Evolutionary conservation across 1,140 invertebrate genomes (phyloP).

Genomic region (Drosophila kepulauana): DNA sequence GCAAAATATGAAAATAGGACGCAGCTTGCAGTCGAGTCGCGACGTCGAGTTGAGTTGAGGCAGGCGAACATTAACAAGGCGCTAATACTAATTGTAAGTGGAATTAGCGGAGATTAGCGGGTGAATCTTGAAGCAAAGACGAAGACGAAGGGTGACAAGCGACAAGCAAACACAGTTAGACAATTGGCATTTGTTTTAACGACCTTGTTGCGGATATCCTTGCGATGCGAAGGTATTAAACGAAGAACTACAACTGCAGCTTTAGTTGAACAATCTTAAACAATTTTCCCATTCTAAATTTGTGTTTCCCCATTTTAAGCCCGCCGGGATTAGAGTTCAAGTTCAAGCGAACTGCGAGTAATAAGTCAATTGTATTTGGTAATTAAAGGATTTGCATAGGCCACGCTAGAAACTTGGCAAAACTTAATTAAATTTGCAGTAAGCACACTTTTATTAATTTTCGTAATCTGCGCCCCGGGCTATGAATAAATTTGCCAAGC

Average conservation of each 20-base stretch:
- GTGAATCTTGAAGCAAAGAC: constrained; percentile 48
- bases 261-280: too few relatives aligned
- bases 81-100: constrained; percentile 84
- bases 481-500: constrained; percentile 71
- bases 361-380: constrained; percentile 76
- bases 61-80: constrained; percentile 65
- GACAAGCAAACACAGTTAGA: neutral
- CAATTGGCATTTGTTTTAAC: constrained; percentile 66
- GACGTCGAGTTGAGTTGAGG: neutral
- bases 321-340: constrained; percentile 27
- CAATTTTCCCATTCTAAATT: neutral
- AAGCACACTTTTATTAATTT: constrained; percentile 79
- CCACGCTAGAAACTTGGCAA: constrained; percentile 23
- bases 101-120: constrained; percentile 80
- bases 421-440: constrained; percentile 73
- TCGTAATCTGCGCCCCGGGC: constrained; percentile 64
- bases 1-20: constrained; percentile 76
- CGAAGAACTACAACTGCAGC: neutral
- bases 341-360: constrained; percentile 30
- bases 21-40: constrained; percentile 25
- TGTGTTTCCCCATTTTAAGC: constrained; percentile 18
- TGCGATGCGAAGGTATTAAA: constrained; percentile 31
- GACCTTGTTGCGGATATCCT: constrained; percentile 62
- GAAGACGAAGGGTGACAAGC: neutral
- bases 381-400: constrained; percentile 57